phyloP scores from a whole-genome alignment of 1,140 invertebrate genomes.

The Calephelis nemesis region DNA sequence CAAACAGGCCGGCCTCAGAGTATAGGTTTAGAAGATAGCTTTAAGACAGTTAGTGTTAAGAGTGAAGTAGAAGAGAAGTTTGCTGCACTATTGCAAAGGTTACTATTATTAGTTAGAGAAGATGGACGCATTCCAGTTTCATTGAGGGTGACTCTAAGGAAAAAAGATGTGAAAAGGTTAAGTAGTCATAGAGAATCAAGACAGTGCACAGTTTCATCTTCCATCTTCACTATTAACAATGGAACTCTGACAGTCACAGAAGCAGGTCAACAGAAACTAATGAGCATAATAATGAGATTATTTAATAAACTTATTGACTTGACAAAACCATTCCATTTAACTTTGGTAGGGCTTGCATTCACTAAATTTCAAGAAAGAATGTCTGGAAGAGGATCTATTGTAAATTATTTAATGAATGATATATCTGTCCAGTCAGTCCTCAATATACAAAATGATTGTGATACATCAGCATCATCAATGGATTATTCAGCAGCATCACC shows the following conservation, averaged over 20 bases:
- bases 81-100: slow-evolving; percentile 82
- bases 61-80: slow-evolving; percentile 86
- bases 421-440: slow-evolving; percentile 86
- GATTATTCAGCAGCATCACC: slow-evolving; percentile 79
- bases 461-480: slow-evolving; percentile 78
- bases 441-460: slow-evolving; percentile 79
- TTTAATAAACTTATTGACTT: slow-evolving; percentile 87
- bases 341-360: slow-evolving; percentile 87
- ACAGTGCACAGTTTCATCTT: slow-evolving; percentile 84
- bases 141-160: slow-evolving; percentile 86
- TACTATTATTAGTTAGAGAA: slow-evolving; percentile 85
- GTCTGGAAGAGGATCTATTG: slow-evolving; percentile 82
- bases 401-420: slow-evolving; percentile 85
- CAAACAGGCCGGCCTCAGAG: slow-evolving; percentile 84
- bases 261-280: slow-evolving; percentile 82
- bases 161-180: slow-evolving; percentile 80
- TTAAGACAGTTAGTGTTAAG: slow-evolving; percentile 83
- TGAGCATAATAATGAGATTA: slow-evolving; percentile 85
- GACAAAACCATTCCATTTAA: slow-evolving; percentile 87
- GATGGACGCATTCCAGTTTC: slow-evolving; percentile 88
- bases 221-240: slow-evolving; percentile 81
- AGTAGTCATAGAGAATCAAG: slow-evolving; percentile 85
- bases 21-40: slow-evolving; percentile 88
- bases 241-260: slow-evolving; percentile 77
- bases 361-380: slow-evolving; percentile 87